phyloP scores from a whole-genome alignment of 37 sponge, comb jelly and placozoan genomes.

The Crambe crambe region DNA sequence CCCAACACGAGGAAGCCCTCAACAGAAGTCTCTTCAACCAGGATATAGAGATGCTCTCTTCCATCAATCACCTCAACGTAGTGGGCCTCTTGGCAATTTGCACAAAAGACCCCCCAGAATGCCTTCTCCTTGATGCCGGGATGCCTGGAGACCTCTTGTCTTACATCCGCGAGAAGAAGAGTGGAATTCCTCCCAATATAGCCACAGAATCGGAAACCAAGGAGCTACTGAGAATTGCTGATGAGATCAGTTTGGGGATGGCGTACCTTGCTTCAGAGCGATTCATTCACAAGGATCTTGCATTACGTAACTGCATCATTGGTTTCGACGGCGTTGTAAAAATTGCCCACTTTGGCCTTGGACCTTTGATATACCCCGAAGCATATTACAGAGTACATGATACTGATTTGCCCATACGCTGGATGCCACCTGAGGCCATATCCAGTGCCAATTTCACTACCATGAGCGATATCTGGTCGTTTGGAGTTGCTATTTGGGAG shows the following conservation, averaged over 20 bases:
- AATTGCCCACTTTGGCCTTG: constrained; percentile 63
- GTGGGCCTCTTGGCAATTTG: constrained; percentile 65
- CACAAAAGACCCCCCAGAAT: constrained; percentile 55
- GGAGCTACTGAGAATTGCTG: constrained; percentile 49
- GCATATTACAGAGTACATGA: constrained; percentile 39
- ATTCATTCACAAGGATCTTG: constrained; percentile 62
- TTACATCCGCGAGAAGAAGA: constrained; percentile 44
- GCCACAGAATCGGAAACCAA: neutral
- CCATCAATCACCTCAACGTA: constrained; percentile 66
- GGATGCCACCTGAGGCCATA: constrained; percentile 76
- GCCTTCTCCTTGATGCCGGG: constrained; percentile 69
- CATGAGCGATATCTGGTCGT: constrained; percentile 72
- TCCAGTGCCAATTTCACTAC: constrained; percentile 37
- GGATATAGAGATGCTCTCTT: constrained; percentile 44
- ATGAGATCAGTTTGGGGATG: constrained; percentile 74
- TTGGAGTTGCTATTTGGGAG: constrained; percentile 73
- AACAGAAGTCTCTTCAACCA: constrained; percentile 19
- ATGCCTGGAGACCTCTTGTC: constrained; percentile 40
- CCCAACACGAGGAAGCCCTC: constrained; percentile 1
- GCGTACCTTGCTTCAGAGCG: constrained; percentile 49
- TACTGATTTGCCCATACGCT: constrained; percentile 45
- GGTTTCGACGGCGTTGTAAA: constrained; percentile 52
- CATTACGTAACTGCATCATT: constrained; percentile 69
- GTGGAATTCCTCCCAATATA: neutral
- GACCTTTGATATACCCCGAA: constrained; percentile 58